These are phyloP conservation scores for Flexamia atlantica DNA, from an alignment of 2,888 invertebrate genomes.

Conservation along the genomic window DNA sequence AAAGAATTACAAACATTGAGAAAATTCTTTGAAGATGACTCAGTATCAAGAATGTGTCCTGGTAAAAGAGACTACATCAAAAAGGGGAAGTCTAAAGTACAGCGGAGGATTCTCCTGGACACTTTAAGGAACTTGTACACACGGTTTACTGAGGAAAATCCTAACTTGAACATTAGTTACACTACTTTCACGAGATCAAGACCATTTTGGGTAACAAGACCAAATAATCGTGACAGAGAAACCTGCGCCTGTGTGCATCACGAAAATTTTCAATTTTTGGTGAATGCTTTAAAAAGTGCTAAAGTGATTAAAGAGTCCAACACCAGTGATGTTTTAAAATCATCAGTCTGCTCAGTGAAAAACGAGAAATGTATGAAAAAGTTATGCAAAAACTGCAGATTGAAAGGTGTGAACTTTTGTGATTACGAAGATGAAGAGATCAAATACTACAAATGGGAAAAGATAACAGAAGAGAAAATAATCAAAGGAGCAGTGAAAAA, in stretches of 20 bases:
- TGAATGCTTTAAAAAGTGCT: not conserved
- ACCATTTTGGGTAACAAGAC: slow-evolving; percentile 9
- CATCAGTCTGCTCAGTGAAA: not conserved
- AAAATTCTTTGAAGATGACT: slow-evolving; percentile 23
- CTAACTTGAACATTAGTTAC: not conserved
- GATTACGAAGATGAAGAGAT: too few species aligned
- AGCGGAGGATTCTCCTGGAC: slow-evolving; percentile 15
- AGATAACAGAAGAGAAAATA: too few species aligned
- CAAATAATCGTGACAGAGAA: not conserved
- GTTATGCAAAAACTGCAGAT: not conserved
- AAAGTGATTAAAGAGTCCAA: not conserved
- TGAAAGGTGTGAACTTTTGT: too few species aligned
- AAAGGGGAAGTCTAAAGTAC: not conserved
- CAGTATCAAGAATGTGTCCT: slow-evolving; percentile 11
- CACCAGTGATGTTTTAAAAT: not conserved
- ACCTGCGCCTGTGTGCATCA: not conserved
- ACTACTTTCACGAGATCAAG: not conserved
- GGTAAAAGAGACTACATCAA: not conserved
- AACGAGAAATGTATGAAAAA: not conserved
- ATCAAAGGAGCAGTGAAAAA: too few species aligned
- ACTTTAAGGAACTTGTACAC: not conserved
- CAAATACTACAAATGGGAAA: too few species aligned
- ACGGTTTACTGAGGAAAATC: not conserved
- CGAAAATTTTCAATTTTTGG: not conserved
- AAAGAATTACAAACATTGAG: not conserved